These are phyloP conservation scores for Chydorus sphaericus DNA, from an alignment of 2,888 invertebrate genomes.

Conservation along the genomic window DNA sequence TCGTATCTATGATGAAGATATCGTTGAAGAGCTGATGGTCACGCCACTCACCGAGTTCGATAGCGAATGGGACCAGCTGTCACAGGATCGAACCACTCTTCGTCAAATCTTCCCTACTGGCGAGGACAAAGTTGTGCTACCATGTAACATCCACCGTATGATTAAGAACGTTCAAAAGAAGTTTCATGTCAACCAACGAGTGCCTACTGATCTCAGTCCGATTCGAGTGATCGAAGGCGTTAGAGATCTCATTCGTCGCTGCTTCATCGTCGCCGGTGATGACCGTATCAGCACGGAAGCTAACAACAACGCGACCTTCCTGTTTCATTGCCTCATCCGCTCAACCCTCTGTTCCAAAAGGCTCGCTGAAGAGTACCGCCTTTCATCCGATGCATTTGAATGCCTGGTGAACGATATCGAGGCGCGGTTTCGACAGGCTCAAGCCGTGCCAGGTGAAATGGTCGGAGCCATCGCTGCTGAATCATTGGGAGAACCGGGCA, in stretches of 20 bases:
- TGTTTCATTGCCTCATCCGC: slow-evolving; percentile 89
- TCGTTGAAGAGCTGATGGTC: slow-evolving; percentile 83
- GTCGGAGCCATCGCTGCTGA: slow-evolving; percentile 99
- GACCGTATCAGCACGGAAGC: slow-evolving; percentile 92
- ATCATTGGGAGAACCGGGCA: slow-evolving; percentile 96
- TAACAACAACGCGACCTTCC: slow-evolving; percentile 90
- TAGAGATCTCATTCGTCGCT: slow-evolving; percentile 70
- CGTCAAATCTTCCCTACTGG: slow-evolving; percentile 87
- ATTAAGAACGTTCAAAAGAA: slow-evolving; percentile 99
- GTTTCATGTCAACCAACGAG: slow-evolving; percentile 90
- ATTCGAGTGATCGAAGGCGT: slow-evolving; percentile 83
- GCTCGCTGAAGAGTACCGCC: slow-evolving; percentile 87
- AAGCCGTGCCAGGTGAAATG: slow-evolving; percentile 90
- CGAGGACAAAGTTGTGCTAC: slow-evolving; percentile 89
- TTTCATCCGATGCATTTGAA: slow-evolving; percentile 93
- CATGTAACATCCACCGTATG: slow-evolving; percentile 95
- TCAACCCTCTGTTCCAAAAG: slow-evolving; percentile 91
- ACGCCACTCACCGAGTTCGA: slow-evolving; percentile 83
- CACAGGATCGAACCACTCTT: slow-evolving; percentile 70
- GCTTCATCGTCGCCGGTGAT: slow-evolving; percentile 85
- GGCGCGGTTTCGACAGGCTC: slow-evolving; percentile 93
- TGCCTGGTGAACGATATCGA: slow-evolving; percentile 99
- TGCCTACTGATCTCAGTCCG: slow-evolving; percentile 86
- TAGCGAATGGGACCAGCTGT: slow-evolving; percentile 88
- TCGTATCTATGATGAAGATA: slow-evolving; percentile 82